Conservation (phyloP, 2,888 invertebrate species). For the Coenonympha arcania region DNA sequence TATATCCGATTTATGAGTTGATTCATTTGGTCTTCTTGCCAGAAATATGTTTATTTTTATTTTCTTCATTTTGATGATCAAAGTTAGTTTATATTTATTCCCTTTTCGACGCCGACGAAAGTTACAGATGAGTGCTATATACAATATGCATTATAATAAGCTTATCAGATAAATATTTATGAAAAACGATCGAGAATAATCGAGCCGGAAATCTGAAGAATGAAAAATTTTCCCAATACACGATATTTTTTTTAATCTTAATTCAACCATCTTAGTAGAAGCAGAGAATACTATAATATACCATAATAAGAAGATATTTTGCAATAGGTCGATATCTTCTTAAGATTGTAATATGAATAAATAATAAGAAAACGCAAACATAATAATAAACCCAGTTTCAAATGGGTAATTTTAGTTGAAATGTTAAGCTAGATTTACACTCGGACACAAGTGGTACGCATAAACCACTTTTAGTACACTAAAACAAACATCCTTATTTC, state of each 20-base stretch:
- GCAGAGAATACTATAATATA: too few relatives aligned
- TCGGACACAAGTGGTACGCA: background rate
- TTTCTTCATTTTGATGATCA: conserved; percentile 3
- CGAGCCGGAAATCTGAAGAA: background rate
- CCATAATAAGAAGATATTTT: too few relatives aligned
- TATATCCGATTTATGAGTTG: background rate
- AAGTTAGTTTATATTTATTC: conserved; percentile 8
- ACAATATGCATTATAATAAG: too few relatives aligned
- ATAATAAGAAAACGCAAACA: too few relatives aligned
- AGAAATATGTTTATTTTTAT: conserved; percentile 8
- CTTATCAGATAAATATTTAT: conserved; percentile 10
- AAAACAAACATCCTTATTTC: background rate
- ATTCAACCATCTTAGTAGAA: too few relatives aligned
- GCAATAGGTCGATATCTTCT: too few relatives aligned
- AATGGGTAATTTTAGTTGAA: background rate
- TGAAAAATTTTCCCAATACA: background rate
- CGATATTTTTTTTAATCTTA: too few relatives aligned
- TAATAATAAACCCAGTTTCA: background rate
- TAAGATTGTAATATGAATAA: too few relatives aligned
- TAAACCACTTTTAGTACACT: background rate
- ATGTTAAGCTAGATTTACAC: conserved; percentile 1
- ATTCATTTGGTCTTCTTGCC: conserved; percentile 4
- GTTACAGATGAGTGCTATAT: conserved; percentile 3
- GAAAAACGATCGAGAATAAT: background rate
- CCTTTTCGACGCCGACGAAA: conserved; percentile 5